phyloP scores from a whole-genome alignment of 2,113 vertebrate genomes.

The Nettapus auritus region DNA sequence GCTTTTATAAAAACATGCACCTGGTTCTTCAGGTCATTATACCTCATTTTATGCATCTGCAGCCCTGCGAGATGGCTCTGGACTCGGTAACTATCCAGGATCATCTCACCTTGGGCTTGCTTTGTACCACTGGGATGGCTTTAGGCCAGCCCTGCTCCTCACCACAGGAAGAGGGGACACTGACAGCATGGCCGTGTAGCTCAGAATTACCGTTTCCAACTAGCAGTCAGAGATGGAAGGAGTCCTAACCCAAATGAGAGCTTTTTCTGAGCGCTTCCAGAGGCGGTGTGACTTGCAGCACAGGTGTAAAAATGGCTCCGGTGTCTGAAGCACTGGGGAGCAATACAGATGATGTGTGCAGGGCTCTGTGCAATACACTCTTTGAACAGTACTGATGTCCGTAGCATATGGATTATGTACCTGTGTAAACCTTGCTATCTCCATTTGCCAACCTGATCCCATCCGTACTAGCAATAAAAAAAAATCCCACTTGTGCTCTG shows the following conservation, averaged over 20 bases:
- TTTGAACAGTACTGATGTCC: rapidly evolving
- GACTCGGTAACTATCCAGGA: background rate
- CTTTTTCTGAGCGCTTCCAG: background rate
- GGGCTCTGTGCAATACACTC: background rate
- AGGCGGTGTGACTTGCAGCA: background rate
- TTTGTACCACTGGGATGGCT: background rate
- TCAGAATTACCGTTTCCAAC: background rate
- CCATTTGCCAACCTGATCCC: background rate
- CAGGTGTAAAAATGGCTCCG: background rate
- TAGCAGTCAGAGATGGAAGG: background rate
- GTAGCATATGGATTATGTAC: background rate
- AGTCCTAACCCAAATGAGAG: background rate
- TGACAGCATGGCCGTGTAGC: background rate
- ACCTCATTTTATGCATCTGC: background rate
- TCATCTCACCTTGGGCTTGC: background rate
- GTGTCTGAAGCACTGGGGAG: background rate
- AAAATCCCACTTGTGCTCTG: background rate
- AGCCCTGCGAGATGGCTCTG: background rate
- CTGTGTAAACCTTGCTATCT: background rate
- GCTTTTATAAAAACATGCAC: background rate
- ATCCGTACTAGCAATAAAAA: background rate
- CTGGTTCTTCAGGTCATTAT: background rate
- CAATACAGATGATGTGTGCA: background rate
- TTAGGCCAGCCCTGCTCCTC: background rate
- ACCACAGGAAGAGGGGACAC: rapidly evolving